phyloP scores from a whole-genome alignment of 1,140 invertebrate species.

The Monochamus saltuarius region DNA sequence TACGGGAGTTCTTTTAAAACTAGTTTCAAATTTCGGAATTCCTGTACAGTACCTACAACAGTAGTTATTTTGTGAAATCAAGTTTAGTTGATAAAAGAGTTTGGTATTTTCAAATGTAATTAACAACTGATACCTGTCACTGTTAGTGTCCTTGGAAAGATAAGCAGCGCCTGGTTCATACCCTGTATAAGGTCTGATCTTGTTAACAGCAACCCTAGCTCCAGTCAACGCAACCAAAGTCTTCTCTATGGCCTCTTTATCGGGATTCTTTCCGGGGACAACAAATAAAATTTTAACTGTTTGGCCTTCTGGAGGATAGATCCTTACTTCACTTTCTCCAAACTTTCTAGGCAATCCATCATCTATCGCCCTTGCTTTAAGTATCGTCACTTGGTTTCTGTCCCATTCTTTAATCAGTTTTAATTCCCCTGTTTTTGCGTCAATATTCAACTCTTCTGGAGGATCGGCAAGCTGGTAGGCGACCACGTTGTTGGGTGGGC shows the following conservation, averaged over 20 bases:
- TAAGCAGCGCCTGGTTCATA: slow-evolving; percentile 53
- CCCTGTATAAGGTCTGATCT: slow-evolving; percentile 68
- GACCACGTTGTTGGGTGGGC: slow-evolving; percentile 82
- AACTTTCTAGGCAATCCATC: slow-evolving; percentile 74
- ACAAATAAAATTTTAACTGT: slow-evolving; percentile 76
- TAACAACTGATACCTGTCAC: slow-evolving; percentile 43
- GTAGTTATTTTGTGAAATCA: too few species aligned
- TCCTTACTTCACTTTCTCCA: slow-evolving; percentile 63
- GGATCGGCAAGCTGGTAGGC: slow-evolving; percentile 74
- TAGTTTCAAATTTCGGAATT: too few species aligned
- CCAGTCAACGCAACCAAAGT: slow-evolving; percentile 75
- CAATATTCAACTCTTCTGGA: slow-evolving; percentile 55
- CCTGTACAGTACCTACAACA: too few species aligned
- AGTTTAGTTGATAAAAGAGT: background rate
- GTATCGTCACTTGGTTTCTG: slow-evolving; percentile 38
- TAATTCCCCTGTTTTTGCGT: slow-evolving; percentile 73
- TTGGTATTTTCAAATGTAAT: background rate
- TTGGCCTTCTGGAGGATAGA: slow-evolving; percentile 67
- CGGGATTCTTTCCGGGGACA: slow-evolving; percentile 70
- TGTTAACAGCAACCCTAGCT: slow-evolving; percentile 70
- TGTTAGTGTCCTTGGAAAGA: slow-evolving; percentile 48
- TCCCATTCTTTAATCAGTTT: slow-evolving; percentile 34
- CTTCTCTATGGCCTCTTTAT: slow-evolving; percentile 69
- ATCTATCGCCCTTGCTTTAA: slow-evolving; percentile 73
- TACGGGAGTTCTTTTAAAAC: too few species aligned